These are phyloP conservation scores for Ceratoteleas bidentatus DNA, from an alignment of 1,140 invertebrate genomes.

Conservation along the genomic window DNA sequence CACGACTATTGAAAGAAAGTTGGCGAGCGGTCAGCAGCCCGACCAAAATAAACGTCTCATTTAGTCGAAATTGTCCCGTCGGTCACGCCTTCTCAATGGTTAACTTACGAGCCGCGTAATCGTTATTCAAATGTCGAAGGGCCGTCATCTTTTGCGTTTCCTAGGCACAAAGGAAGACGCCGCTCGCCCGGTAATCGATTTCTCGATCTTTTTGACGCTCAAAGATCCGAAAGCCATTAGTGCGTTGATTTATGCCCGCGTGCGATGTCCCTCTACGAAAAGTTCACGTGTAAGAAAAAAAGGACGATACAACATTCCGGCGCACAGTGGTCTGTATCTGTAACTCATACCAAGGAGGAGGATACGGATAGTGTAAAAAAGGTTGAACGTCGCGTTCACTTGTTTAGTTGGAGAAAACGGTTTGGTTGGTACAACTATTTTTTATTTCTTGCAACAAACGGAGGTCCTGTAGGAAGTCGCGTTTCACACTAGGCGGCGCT, in stretches of 20 bases:
- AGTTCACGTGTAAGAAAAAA: not conserved
- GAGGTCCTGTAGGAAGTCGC: too few species aligned
- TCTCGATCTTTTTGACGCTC: constrained; percentile 55
- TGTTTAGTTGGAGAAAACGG: too few species aligned
- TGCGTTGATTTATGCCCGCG: constrained; percentile 50
- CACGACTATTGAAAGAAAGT: constrained; percentile 54
- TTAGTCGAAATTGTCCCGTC: constrained; percentile 69
- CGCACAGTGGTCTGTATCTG: too few species aligned
- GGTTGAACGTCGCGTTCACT: too few species aligned
- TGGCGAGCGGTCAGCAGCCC: constrained; percentile 49
- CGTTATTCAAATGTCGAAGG: constrained; percentile 60
- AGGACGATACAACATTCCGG: too few species aligned
- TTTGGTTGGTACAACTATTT: too few species aligned
- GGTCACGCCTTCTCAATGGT: constrained; percentile 68
- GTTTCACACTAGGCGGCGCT: too few species aligned
- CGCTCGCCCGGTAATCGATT: constrained; percentile 54
- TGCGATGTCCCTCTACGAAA: not conserved
- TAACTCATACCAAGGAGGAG: too few species aligned
- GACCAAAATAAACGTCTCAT: constrained; percentile 74
- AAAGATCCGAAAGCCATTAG: constrained; percentile 56
- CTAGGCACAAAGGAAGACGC: constrained; percentile 47
- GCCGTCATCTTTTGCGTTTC: constrained; percentile 46
- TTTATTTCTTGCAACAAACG: too few species aligned
- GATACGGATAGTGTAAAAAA: too few species aligned
- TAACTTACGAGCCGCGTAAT: constrained; percentile 72